Evolutionary conservation across 2,888 invertebrate genomes (phyloP).

Genomic region (Eugnorisma glareosa): DNA sequence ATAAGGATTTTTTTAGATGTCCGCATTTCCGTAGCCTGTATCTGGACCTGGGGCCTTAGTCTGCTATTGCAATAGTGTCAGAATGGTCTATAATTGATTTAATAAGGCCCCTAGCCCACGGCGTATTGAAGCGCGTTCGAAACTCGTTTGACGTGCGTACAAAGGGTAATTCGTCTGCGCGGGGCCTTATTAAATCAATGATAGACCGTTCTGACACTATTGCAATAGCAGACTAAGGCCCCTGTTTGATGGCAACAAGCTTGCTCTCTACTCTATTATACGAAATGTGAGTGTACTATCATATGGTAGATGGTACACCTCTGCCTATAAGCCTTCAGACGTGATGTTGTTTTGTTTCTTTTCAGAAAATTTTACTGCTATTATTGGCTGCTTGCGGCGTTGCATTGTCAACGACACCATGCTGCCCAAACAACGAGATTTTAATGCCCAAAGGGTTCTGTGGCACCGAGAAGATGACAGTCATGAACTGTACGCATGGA

Average conservation of each 20-base stretch:
- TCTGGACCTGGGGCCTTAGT: neutral
- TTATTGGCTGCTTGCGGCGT: slow-evolving; percentile 72
- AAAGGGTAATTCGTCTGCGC: too few relatives aligned
- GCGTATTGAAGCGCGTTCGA: too few relatives aligned
- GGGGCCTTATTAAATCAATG: too few relatives aligned
- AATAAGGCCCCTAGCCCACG: too few relatives aligned
- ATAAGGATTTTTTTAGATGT: neutral
- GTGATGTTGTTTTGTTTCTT: slow-evolving; percentile 47
- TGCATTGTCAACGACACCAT: slow-evolving; percentile 71
- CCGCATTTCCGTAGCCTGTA: neutral
- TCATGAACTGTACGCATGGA: slow-evolving; percentile 79
- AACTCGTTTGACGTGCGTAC: too few relatives aligned
- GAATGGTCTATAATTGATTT: too few relatives aligned
- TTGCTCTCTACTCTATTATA: neutral
- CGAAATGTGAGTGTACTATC: neutral
- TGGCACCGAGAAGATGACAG: slow-evolving; percentile 64
- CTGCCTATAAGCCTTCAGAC: neutral
- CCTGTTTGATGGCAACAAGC: neutral
- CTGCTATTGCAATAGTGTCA: too few relatives aligned
- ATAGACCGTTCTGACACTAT: too few relatives aligned
- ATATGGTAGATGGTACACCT: too few relatives aligned
- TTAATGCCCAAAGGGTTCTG: slow-evolving; percentile 74
- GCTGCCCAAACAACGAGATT: slow-evolving; percentile 79
- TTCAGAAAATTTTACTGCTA: slow-evolving; percentile 78
- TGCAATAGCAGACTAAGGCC: too few relatives aligned